phyloP scores from a whole-genome alignment of 2,113 vertebrate genomes.

The Microcebus lehilahytsara region DNA sequence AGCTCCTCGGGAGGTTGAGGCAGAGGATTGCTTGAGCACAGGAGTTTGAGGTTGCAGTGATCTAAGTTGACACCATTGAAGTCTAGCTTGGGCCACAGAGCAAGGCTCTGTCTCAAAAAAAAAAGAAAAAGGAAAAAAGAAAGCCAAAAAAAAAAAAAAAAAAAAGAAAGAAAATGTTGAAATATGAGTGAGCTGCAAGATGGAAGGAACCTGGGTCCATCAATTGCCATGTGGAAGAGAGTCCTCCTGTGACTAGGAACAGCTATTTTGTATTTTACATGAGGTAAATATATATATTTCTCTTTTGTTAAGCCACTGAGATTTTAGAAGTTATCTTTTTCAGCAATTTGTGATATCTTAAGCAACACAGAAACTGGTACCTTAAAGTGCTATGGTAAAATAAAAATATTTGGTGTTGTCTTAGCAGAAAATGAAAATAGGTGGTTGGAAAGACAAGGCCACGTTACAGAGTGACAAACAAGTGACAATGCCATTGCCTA shows the following conservation, averaged over 20 bases:
- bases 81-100: no score
- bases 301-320: neutral
- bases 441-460: neutral
- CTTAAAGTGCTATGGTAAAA: neutral
- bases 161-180: no score
- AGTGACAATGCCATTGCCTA: neutral
- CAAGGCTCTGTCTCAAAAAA: no score
- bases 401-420: neutral
- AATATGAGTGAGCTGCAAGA: neutral
- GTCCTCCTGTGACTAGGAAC: neutral
- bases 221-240: no score
- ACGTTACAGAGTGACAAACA: neutral
- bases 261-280: neutral
- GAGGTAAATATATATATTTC: neutral
- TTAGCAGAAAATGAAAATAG: neutral
- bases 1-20: no score
- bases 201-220: neutral
- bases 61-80: no score
- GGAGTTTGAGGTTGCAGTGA: no score
- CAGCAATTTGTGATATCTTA: neutral
- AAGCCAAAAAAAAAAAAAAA: no score
- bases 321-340: neutral
- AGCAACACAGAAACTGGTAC: neutral
- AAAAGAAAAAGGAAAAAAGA: no score
- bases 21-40: no score